These are phyloP conservation scores for Lepidostoma basale DNA, from an alignment of 1,140 invertebrate species.

Conservation along the genomic window DNA sequence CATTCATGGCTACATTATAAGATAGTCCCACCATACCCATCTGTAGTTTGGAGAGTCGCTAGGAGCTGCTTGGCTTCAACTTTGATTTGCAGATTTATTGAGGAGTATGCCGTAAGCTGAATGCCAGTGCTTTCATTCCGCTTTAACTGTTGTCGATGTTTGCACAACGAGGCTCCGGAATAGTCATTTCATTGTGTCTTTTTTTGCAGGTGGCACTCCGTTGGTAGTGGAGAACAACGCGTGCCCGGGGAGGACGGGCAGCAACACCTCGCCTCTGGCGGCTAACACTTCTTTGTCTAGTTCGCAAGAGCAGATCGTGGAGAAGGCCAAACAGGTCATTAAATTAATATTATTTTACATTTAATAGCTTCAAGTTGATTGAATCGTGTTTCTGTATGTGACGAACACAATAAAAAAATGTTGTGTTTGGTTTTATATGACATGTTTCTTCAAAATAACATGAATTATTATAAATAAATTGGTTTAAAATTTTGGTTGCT, in stretches of 20 bases:
- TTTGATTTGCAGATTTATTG: slow-evolving; percentile 28
- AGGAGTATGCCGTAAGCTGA: not conserved
- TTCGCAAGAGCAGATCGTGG: slow-evolving; percentile 80
- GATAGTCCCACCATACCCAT: too few relatives aligned
- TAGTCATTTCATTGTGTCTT: not conserved
- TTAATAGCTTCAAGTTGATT: too few relatives aligned
- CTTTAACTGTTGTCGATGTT: slow-evolving; percentile 28
- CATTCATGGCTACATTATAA: too few relatives aligned
- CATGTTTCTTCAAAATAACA: too few relatives aligned
- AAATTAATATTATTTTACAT: too few relatives aligned
- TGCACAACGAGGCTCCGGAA: not conserved
- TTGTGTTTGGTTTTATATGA: too few relatives aligned
- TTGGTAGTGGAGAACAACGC: slow-evolving; percentile 50
- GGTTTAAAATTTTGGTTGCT: not conserved
- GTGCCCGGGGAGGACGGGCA: slow-evolving; percentile 42
- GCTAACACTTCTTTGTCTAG: slow-evolving; percentile 39
- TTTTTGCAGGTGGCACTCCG: slow-evolving; percentile 61
- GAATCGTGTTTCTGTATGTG: too few relatives aligned
- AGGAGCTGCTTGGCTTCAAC: slow-evolving; percentile 33
- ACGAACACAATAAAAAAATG: too few relatives aligned
- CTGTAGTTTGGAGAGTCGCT: slow-evolving; percentile 3
- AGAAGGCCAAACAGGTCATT: slow-evolving; percentile 85
- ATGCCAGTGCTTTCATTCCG: slow-evolving; percentile 26
- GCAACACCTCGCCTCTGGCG: slow-evolving; percentile 37
- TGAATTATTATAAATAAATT: not conserved